Conservation (phyloP, 1,140 invertebrate species). For the Ruditapes philippinarum region DNA sequence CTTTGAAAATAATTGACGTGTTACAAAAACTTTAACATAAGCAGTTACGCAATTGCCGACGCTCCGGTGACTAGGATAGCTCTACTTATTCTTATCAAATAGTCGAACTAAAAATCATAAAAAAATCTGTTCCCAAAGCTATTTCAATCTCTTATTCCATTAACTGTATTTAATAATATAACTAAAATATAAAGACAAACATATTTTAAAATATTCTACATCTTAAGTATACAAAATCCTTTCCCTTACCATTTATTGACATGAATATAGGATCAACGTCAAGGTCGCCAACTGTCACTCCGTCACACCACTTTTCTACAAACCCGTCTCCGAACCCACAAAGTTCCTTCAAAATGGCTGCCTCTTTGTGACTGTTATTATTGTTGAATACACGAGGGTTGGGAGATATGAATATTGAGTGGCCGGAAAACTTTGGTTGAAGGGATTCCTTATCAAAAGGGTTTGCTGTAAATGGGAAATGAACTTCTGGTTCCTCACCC, state of each 20-base stretch:
- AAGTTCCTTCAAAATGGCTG: slow-evolving; percentile 47
- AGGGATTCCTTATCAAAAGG: slow-evolving; percentile 69
- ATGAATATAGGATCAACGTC: slow-evolving; percentile 78
- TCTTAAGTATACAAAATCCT: too few species aligned
- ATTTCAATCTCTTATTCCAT: too few species aligned
- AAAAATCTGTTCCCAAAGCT: too few species aligned
- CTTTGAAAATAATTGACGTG: too few species aligned
- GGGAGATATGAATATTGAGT: slow-evolving; percentile 68
- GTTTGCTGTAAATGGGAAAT: slow-evolving; percentile 72
- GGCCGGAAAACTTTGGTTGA: slow-evolving; percentile 57
- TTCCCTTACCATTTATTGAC: slow-evolving; percentile 74
- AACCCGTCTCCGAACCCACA: slow-evolving; percentile 60
- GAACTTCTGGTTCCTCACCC: slow-evolving; percentile 74
- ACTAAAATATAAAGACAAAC: too few species aligned
- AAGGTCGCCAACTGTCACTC: not conserved
- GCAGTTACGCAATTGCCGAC: too few species aligned
- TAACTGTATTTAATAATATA: too few species aligned
- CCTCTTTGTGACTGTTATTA: slow-evolving; percentile 60
- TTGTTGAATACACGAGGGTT: slow-evolving; percentile 71
- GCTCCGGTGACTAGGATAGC: too few species aligned
- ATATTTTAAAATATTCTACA: too few species aligned
- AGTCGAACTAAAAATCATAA: too few species aligned
- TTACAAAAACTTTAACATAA: too few species aligned
- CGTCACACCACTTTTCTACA: slow-evolving; percentile 20
- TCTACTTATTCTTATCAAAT: too few species aligned